Conservation (phyloP, 2,888 invertebrate species). For the Drosophila putrida region DNA sequence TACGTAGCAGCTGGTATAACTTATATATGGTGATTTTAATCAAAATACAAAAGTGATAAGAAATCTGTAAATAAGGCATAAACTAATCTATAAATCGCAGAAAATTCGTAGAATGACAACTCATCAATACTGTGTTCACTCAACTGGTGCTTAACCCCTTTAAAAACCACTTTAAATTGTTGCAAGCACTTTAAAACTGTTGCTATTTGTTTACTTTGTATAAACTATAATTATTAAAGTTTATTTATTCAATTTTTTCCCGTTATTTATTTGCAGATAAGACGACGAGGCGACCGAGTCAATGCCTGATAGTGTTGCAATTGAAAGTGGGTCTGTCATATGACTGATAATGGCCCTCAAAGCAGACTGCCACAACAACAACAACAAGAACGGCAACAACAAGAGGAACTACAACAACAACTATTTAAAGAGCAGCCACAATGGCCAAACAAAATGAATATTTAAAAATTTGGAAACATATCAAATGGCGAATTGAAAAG, state of each 20-base stretch:
- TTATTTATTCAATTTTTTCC: conserved; percentile 40
- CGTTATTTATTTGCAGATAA: conserved; percentile 51
- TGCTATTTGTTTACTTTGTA: conserved; percentile 38
- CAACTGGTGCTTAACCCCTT: conserved; percentile 3
- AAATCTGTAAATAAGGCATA: too few relatives aligned
- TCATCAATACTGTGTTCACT: not conserved
- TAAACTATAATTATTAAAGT: conserved; percentile 5
- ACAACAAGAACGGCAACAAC: conserved; percentile 22
- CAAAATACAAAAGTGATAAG: too few relatives aligned
- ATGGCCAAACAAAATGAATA: conserved; percentile 83
- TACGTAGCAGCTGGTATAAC: too few relatives aligned
- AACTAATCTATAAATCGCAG: not conserved
- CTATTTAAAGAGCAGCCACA: conserved; percentile 46
- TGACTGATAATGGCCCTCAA: conserved; percentile 68
- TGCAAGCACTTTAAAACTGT: not conserved
- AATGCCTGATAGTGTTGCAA: conserved; percentile 58
- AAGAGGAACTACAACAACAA: conserved; percentile 25
- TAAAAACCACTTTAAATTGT: conserved; percentile 2
- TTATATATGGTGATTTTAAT: too few relatives aligned
- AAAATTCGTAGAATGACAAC: not conserved
- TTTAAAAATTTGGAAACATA: conserved; percentile 91
- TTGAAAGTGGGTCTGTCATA: conserved; percentile 56
- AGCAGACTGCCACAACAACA: conserved; percentile 31
- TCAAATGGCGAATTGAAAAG: conserved; percentile 89
- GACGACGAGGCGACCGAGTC: conserved; percentile 46